Evolutionary conservation across 2,797 vertebrate genomes (phyloP).

Genomic region (Siniperca undulata): DNA sequence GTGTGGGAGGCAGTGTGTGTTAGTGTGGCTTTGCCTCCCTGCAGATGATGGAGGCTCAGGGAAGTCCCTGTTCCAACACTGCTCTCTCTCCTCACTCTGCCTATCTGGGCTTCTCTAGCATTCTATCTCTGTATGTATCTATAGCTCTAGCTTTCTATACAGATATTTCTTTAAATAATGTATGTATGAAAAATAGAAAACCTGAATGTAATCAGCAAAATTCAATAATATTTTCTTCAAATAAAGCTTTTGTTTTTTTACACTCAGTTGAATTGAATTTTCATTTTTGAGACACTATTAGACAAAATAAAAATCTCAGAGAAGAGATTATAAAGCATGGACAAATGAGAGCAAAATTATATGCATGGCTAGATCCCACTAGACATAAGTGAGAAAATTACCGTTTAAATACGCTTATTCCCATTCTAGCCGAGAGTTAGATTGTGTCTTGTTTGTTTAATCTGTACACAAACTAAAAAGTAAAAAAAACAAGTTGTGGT

Average conservation of each 20-base stretch:
- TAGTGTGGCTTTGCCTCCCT: conserved; percentile 66
- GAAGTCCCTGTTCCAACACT: conserved; percentile 74
- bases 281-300: not conserved
- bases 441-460: not conserved
- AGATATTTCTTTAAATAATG: conserved; percentile 5
- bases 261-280: not conserved
- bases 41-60: conserved; percentile 83
- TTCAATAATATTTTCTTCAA: not conserved
- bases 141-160: not conserved
- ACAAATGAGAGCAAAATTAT: too few species aligned
- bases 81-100: conserved; percentile 64
- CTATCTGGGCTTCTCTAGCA: conserved; percentile 31
- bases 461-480: too few species aligned
- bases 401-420: too few species aligned
- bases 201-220: not conserved
- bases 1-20: conserved; percentile 61
- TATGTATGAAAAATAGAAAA: not conserved
- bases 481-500: not conserved
- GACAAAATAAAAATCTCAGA: not conserved
- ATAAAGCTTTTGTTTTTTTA: not conserved
- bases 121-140: conserved; percentile 23
- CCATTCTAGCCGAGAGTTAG: too few species aligned
- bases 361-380: too few species aligned
- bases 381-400: too few species aligned
- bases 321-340: too few species aligned